Base-by-base conservation (phyloP, 2,113 vertebrate genomes). In the Cardinalis cardinalis region DNA sequence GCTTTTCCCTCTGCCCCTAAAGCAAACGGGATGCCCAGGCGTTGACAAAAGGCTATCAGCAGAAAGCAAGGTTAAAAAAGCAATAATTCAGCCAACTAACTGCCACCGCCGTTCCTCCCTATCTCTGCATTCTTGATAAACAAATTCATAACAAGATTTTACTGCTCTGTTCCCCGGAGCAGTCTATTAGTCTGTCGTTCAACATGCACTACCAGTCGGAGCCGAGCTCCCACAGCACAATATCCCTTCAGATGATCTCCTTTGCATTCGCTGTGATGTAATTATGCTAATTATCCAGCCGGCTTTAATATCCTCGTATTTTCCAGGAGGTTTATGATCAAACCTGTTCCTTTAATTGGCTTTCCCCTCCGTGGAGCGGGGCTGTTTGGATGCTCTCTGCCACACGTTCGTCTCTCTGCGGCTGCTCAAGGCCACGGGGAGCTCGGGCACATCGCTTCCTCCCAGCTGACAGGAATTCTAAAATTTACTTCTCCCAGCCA, bases 211-310 rank as follows among this genome's bases (percentile, higher is more conserved):
- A 23, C 92, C 87, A 53, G 90, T 5, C 12, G 3, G 56, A 82
- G 76, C 72, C 7, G 4, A 87, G 61, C 70, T 87, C 81, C 88
- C 89, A 49, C 87, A 84, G 68, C 1, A 87, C 95, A 68, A 86
- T n/a, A 84, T 59, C 93, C 93, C 87, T 43, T 17, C n/a, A 94
- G 95, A 87, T 43, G 46, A 89, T 88, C 91, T 92, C 88, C 68
- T 95, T 91, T 93, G 94, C 94, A 94, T 96, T 65, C 1, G 1
- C 90, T 41, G 6, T 78, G 88, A 93, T 88, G 93, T 84, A 93
- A 95, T 93, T 93, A 80, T 66, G 96, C 93, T 96, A 94, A 94
- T 94, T 92, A 93, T 25, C 76, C 69, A 87, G 76, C 89, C 82
- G 3, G 83, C 55, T 88, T 87, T 94, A 80, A 89, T 93, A 92